Evolutionary conservation across 2,888 invertebrate species (phyloP).

Genomic region (Nomada hirtipes): DNA sequence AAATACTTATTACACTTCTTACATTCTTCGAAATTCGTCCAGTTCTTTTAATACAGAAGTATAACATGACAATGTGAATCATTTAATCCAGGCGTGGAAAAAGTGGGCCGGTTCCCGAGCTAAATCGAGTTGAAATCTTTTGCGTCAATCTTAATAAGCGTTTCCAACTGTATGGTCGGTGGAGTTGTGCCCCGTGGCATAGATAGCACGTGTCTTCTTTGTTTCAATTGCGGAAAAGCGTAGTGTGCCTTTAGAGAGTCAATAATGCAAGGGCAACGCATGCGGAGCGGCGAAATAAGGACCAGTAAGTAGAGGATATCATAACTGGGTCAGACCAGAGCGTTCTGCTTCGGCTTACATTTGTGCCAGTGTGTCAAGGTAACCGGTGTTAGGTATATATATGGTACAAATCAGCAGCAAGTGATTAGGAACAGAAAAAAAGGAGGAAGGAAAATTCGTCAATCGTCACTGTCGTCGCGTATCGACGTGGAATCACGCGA

Average conservation of each 20-base stretch:
- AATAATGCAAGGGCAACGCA: conserved; percentile 35
- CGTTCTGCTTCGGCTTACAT: conserved; percentile 53
- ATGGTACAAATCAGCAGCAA: conserved; percentile 29
- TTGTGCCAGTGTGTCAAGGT: conserved; percentile 74
- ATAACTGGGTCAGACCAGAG: conserved; percentile 70
- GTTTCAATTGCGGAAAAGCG: conserved; percentile 21
- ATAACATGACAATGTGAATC: too few species aligned
- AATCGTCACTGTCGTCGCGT: neutral
- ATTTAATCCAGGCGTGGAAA: neutral
- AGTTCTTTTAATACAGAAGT: too few species aligned
- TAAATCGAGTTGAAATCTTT: neutral
- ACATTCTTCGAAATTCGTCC: too few species aligned
- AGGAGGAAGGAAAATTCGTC: conserved; percentile 27
- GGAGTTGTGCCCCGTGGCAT: conserved; percentile 1
- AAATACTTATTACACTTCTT: too few species aligned
- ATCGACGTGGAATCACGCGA: conserved; percentile 21
- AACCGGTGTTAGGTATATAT: conserved; percentile 44
- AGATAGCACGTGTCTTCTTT: conserved; percentile 6
- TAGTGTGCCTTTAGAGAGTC: conserved; percentile 34
- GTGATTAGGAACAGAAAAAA: conserved; percentile 33
- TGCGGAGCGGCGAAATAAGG: conserved; percentile 50
- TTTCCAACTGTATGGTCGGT: neutral
- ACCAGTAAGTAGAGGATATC: conserved; percentile 55
- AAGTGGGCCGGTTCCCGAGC: neutral
- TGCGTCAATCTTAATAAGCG: neutral